These are phyloP conservation scores for Eupithecia abbreviata DNA, from an alignment of 2,888 invertebrate genomes.

Conservation along the genomic window DNA sequence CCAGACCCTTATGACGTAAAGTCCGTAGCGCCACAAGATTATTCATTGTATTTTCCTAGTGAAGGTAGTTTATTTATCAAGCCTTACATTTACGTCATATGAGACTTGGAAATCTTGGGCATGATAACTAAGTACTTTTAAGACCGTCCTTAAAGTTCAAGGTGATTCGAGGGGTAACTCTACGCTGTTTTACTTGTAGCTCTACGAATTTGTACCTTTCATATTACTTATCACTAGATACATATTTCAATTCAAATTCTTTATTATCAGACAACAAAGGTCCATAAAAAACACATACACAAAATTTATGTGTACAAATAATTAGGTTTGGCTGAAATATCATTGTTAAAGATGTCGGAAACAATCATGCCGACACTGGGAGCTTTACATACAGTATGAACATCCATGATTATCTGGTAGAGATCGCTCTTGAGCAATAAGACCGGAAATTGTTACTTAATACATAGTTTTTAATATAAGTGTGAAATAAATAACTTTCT, in stretches of 20 bases:
- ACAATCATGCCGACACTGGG: not conserved
- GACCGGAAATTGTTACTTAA: too few relatives aligned
- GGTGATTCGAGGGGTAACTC: not conserved
- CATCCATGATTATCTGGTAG: too few relatives aligned
- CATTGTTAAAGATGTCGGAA: not conserved
- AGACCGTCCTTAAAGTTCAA: slow-evolving; percentile 1
- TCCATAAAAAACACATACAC: too few relatives aligned
- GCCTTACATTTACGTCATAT: slow-evolving; percentile 19
- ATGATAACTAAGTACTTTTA: not conserved
- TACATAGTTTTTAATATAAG: too few relatives aligned
- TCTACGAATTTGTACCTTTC: not conserved
- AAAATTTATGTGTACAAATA: not conserved
- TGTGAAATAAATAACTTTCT: too few relatives aligned
- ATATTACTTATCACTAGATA: not conserved
- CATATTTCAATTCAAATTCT: too few relatives aligned
- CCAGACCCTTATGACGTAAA: slow-evolving; percentile 32
- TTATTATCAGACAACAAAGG: too few relatives aligned
- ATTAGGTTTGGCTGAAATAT: not conserved
- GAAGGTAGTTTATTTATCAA: slow-evolving; percentile 14
- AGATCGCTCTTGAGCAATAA: too few relatives aligned
- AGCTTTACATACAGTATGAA: not conserved
- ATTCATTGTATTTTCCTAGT: slow-evolving; percentile 28
- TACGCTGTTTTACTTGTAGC: not conserved
- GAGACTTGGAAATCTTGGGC: slow-evolving; percentile 4
- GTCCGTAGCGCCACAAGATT: slow-evolving; percentile 4